Base-by-base conservation (phyloP, 2,888 invertebrate genomes). In the Rhopalosiphum nymphaeae region DNA sequence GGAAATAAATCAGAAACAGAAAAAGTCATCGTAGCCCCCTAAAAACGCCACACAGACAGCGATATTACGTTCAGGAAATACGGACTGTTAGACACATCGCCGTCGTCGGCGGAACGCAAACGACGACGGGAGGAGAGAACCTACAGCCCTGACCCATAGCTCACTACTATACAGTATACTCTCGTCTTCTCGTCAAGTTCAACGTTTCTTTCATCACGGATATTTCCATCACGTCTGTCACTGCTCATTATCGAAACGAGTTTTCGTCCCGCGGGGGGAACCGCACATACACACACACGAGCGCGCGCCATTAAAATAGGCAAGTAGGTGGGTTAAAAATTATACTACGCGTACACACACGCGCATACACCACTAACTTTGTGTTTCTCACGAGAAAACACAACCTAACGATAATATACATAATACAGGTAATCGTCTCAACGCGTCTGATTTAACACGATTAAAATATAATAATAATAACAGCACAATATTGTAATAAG, bases 201-300 rank as follows among this genome's bases (percentile, higher is more conserved):
- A 86, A 86, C 49, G 86, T 61, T 92, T 87, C 91, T 86, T 36
- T 86, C 86, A 86, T 92, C 91, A 92, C 61, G 91, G 86, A 92
- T 61, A 84, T 86, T 92, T 92, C 91, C 46, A 86, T 86, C 86
- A 86, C 86, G 86, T 92, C 91, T 92, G 91, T 92, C 91, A 61
- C 91, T 61, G 91, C 86, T 92, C 91, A 61, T 92, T 92, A 92
- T 86, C 57, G 61, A 86, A 92, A 92, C 91, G 61, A 46, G 91
- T 86, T 92, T 87, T 86, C 21, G 86, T 92, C 26, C 53, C 86
- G 86, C 91, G 91, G 86, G 86, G 85, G 78, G 53, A 78, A 91
- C 53, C 78, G 36, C 78, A 36, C 36, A 78, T 10, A 53, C 44
- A 25, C 53, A 5, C 53, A 13, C 84, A 16, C 11, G 78, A 36